Evolutionary conservation across 2,113 vertebrate species (phyloP), one percentile per base, ranked within the genome.

Genomic region (Ciconia maguari): DNA sequence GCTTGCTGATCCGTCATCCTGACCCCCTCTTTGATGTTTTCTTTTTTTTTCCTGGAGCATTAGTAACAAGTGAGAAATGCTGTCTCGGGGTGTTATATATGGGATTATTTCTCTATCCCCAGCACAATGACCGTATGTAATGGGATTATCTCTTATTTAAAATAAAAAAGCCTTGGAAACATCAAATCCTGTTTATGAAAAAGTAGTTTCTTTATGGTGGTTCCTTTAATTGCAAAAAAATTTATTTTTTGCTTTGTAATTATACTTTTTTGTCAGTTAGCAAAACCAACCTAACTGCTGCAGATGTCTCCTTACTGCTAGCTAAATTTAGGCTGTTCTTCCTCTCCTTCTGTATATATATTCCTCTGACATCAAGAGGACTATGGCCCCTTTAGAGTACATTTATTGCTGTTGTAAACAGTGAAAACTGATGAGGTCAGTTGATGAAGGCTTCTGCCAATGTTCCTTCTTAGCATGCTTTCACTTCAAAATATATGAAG

Each of bases 401-500:
- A 48, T 95, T 88, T 94, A 97, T 90, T 95, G 83, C 85, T 93
- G 84, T 55, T 89, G 83, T 96, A 96, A 92, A 96, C 75, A 95
- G 46, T 70, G 75, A 61, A 83, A 96, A 86, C 62, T 42, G 79
- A 94, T 66, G 90, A 94, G 71, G 46, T 42, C 87, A 77, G 61
- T 83, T 65, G 66, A 92, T 46, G 38, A 79, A 83, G 26, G 48
- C 19, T 75, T 84, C 74, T 93, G 83, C 79, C 85, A 70, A 24
- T 4, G 55, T 41, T 24, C 46, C 18, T 80, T 92, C 66, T 74
- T 70, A 83, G 68, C 17, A 29, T 46, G 66, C 58, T 83, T 94
- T 68, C 29, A 58, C 83, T 83, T 83, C 24, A 66, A 90, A 94
- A 77, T 66, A 85, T 4, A 25, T 15, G 16, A 90, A 77, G 30